Base-by-base conservation (phyloP, 2,888 invertebrate species). In the Elysia crispata region DNA sequence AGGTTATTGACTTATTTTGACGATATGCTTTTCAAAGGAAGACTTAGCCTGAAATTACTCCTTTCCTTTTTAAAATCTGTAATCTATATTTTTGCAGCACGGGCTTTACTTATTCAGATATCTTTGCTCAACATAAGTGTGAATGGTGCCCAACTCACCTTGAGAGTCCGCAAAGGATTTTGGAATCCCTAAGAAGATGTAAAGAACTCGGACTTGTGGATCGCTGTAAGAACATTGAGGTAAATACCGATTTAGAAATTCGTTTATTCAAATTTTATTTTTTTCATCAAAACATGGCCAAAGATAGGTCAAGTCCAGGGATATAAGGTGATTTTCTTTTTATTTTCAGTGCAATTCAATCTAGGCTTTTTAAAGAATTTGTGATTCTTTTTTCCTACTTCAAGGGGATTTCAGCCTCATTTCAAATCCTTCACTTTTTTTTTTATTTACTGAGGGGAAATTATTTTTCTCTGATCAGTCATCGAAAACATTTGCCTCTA, bases 101-200 rank as follows among this genome's bases (percentile, higher is more conserved):
- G 0, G 95, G 95, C 83, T 94, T 96, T 84, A 94, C 95, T 20
- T 97, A 96, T 91, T 96, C 97, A 90, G 94, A 95, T 49, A 93
- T 94, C 15, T 96, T 97, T 95, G 90, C 95, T 84, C 94, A 95
- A 83, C 97, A 97, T 90, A 94, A 83, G 25, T 88, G 88, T 83
- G 81, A 86, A n/a, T 91, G 90, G 90, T 88, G 88, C 87, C 94
- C 94, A 8, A 94, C 94, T 0, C 96, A 96, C 93, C 95, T 96
- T 25, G 97, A 97, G 90, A 94, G 94, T 82, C 96, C 97, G 0
- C 94, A 95, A 86, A 94, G 97, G 64, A 94, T 96, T 78, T 92
- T 94, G 81, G 93, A 94, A 67, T 95, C 96, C 76, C 95, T 95
- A 90, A 94, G 95, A 84, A 94, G 95, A 84, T 95, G 95, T 87